Base-by-base conservation (phyloP, 2,113 vertebrate genomes). In the Barnardius zonarius region DNA sequence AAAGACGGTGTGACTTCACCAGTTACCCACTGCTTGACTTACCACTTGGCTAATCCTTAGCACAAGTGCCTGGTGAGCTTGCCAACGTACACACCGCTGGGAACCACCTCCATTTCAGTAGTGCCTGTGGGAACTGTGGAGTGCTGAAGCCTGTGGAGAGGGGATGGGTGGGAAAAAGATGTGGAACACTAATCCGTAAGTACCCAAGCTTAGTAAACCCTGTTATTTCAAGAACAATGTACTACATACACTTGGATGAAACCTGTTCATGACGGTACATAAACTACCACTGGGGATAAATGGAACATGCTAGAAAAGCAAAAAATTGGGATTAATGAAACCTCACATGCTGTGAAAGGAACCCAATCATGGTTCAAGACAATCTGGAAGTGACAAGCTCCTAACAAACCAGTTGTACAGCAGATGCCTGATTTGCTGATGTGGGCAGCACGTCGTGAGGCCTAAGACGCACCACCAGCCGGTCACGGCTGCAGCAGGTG, bases 21-120 rank as follows among this genome's bases (percentile, higher is more conserved):
- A 37, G 23, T 15, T n/a, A 30, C 33, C 24, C 17, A 4, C 37
- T 37, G 59, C 67, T 86, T 54, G 33, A 20, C 22, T 61, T 27
- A 16, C 9, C 25, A 27, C 18, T 17, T 17, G 41, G 37, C 52
- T 63, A 24, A 48, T 6, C 31, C 48, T 51, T 48, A n/a, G 28
- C 39, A 5, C 13, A 11, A 1, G 19, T 3, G 0, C 14, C 17
- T 12, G 23, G 30, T 39, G 44, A 77, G 19, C 49, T 27, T 6
- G 39, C 7, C 25, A n/a, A 33, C 1, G 0, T 9, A 7, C 43
- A 17, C 61, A 9, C 9, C 0, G 0, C 82, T 10, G 19, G 59
- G 37, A 79, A 39, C 17, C 41, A 35, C 2, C 41, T 35, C 73
- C 27, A 4, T 39, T 33, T 27, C 13, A 10, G 19, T 12, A 11